phyloP scores from a whole-genome alignment of 2,888 invertebrate species.

The Yponomeuta evonymella region DNA sequence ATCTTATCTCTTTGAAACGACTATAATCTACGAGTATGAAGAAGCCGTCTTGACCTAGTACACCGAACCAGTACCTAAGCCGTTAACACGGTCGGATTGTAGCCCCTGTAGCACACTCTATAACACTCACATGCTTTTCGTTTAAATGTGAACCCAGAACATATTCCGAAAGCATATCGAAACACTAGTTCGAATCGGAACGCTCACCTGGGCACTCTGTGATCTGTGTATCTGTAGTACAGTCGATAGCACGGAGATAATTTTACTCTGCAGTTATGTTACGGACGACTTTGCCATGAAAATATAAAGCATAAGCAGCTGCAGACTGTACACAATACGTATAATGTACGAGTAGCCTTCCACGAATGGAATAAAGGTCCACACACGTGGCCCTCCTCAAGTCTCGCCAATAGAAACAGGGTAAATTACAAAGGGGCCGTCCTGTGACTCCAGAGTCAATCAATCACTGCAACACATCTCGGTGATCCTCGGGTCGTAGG shows the following conservation, averaged over 20 bases:
- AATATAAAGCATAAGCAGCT: no score
- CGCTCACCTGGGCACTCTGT: no score
- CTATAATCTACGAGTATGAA: neutral
- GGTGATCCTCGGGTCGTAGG: slow-evolving; percentile 21
- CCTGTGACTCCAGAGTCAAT: slow-evolving; percentile 31
- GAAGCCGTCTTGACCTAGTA: neutral
- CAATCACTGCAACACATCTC: slow-evolving; percentile 35
- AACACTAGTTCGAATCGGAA: no score
- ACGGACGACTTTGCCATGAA: no score
- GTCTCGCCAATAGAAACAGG: neutral
- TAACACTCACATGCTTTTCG: no score
- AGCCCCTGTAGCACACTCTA: neutral
- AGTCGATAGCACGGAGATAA: no score
- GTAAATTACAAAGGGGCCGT: slow-evolving; percentile 19
- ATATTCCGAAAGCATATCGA: no score
- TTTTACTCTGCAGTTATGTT: no score
- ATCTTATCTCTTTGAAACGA: neutral
- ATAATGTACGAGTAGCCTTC: neutral
- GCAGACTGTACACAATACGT: neutral
- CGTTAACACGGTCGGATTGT: neutral
- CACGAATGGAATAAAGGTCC: neutral
- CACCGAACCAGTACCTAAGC: neutral
- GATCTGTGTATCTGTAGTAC: no score
- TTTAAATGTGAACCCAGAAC: no score
- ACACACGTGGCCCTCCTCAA: neutral